A percentile compares a stretch with the other conserved stretches of the same genome.
These are phyloP conservation scores for Hyalella azteca DNA, from an alignment of 2,888 invertebrate genomes.

Conservation along the genomic window DNA sequence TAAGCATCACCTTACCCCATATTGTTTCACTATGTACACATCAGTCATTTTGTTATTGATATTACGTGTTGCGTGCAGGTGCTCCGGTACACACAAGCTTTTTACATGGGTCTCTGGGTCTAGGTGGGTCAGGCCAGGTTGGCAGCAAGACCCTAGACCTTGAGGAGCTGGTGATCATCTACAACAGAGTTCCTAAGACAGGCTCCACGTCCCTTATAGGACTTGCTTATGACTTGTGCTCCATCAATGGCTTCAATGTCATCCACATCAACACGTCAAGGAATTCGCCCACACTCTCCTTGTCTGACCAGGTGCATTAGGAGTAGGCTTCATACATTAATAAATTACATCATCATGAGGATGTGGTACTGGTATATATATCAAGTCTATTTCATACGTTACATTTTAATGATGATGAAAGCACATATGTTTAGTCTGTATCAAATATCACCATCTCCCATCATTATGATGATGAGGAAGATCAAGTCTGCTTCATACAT, in stretches of 20 bases:
- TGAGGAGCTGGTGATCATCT: slow-evolving; percentile 81
- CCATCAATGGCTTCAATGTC: slow-evolving; percentile 76
- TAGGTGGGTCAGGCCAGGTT: background rate
- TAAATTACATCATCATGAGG: too few relatives aligned
- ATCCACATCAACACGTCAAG: slow-evolving; percentile 95
- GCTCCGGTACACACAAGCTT: background rate
- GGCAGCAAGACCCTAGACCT: slow-evolving; percentile 41
- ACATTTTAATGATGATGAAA: too few relatives aligned
- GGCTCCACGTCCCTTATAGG: slow-evolving; percentile 96
- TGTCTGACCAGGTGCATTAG: slow-evolving; percentile 83
- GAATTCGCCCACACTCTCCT: slow-evolving; percentile 92
- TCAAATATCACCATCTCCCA: too few relatives aligned
- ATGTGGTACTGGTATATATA: too few relatives aligned
- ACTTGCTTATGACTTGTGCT: slow-evolving; percentile 85
- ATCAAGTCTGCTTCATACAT: too few relatives aligned
- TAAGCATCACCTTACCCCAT: too few relatives aligned
- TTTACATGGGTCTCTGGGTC: background rate
- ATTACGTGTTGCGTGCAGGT: background rate
- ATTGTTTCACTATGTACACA: too few relatives aligned
- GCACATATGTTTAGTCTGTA: too few relatives aligned
- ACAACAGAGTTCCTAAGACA: slow-evolving; percentile 96
- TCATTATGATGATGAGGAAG: too few relatives aligned
- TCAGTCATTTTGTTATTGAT: too few relatives aligned
- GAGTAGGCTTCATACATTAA: too few relatives aligned
- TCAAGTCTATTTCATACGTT: too few relatives aligned